These are phyloP conservation scores for Eidolon dupreanum DNA, from an alignment of 2,797 vertebrate genomes.

Conservation along the genomic window DNA sequence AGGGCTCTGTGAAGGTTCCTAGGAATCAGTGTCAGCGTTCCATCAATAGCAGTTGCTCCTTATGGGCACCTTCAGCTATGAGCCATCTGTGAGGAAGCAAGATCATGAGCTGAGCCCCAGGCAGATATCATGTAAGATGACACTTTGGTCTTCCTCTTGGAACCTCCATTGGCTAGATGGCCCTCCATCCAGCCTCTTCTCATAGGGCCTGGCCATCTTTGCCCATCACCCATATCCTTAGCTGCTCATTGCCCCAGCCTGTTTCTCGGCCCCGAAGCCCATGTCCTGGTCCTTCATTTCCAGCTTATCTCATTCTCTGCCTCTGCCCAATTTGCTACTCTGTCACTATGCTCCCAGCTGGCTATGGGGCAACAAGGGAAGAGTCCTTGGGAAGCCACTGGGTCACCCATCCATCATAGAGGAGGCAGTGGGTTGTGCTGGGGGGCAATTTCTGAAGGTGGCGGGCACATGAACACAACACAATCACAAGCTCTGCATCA, in stretches of 20 bases:
- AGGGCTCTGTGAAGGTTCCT: not conserved
- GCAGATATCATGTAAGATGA: not conserved
- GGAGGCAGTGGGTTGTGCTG: not conserved
- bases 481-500: not conserved
- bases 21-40: not conserved
- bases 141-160: not conserved
- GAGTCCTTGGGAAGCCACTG: not conserved
- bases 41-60: not conserved
- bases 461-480: not conserved
- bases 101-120: not conserved
- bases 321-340: not conserved
- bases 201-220: not conserved
- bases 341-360: not conserved
- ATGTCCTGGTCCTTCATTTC: not conserved
- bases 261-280: not conserved
- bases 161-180: not conserved
- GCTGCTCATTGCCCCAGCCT: not conserved
- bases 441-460: not conserved
- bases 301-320: not conserved
- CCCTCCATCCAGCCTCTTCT: not conserved
- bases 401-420: not conserved
- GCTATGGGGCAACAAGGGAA: not conserved
- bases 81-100: not conserved
- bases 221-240: not conserved
- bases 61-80: not conserved